A percentile compares a stretch with the other conserved stretches of the same genome.
These are phyloP conservation scores for Tarsius wallacei DNA, from an alignment of 2,797 vertebrate genomes.

Conservation along the genomic window DNA sequence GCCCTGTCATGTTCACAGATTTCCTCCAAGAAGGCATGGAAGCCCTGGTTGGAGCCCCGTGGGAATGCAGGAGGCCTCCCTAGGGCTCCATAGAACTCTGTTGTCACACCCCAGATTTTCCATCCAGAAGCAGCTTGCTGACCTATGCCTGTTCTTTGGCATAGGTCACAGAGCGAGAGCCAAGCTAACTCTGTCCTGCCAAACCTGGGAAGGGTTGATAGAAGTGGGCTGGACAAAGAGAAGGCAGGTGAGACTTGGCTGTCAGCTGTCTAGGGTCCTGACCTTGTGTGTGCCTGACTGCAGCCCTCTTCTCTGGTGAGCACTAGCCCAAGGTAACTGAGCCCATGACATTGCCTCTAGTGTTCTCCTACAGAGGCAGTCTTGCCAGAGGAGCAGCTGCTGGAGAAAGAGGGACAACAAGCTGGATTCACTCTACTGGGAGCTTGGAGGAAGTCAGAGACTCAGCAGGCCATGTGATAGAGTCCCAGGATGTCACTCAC, in stretches of 20 bases:
- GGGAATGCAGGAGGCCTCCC: neutral
- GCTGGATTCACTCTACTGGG: no score
- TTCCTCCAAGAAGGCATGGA: neutral
- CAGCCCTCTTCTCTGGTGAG: neutral
- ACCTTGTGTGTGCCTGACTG: neutral
- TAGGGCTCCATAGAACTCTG: neutral
- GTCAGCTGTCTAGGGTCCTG: neutral
- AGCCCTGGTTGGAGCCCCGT: neutral
- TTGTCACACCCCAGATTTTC: constrained; percentile 55
- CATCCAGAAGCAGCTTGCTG: constrained; percentile 62
- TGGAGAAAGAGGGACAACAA: neutral
- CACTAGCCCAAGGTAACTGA: neutral
- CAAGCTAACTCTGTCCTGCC: neutral
- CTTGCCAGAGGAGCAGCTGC: no score
- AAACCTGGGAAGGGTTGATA: neutral
- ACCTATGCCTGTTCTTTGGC: constrained; percentile 61
- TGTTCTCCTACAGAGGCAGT: neutral
- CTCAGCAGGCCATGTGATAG: neutral
- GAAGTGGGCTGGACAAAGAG: neutral
- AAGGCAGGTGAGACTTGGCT: fast-evolving
- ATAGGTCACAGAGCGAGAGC: neutral
- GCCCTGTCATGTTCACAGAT: neutral
- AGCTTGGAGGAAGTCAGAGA: neutral
- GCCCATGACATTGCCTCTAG: neutral
- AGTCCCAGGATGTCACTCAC: neutral